These are phyloP conservation scores for Lagocephalus sceleratus DNA, from an alignment of 2,797 vertebrate species.

Conservation along the genomic window DNA sequence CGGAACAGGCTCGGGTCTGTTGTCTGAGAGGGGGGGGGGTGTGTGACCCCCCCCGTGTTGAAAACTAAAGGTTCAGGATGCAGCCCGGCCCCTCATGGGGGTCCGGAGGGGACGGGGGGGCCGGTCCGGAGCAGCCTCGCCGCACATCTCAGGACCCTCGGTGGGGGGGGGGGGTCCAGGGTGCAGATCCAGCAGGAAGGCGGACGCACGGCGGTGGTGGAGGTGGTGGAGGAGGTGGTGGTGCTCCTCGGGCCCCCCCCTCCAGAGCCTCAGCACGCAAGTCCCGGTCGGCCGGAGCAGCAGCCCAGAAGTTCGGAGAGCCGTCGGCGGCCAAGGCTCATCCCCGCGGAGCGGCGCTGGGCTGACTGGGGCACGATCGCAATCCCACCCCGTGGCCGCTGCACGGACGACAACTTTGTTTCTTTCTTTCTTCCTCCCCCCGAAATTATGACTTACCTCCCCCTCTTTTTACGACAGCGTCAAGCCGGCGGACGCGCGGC, in stretches of 20 bases:
- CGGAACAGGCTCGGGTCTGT: not conserved
- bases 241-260: constrained; percentile 38
- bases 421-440: constrained; percentile 80
- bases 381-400: constrained; percentile 58
- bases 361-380: constrained; percentile 47
- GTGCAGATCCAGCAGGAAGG: constrained; percentile 5
- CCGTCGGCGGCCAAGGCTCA: constrained; percentile 3
- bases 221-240: constrained; percentile 3
- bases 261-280: constrained; percentile 37
- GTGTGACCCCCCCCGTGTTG: constrained; percentile 7
- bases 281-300: constrained; percentile 25
- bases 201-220: constrained; percentile 11
- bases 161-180: not conserved
- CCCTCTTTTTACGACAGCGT: constrained; percentile 45
- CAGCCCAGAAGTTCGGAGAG: constrained; percentile 51
- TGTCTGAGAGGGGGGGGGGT: not conserved
- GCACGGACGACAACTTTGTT: constrained; percentile 72
- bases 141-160: no score
- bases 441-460: constrained; percentile 75
- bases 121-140: no score
- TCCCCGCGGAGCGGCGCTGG: constrained; percentile 33
- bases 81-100: no score
- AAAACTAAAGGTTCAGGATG: no score
- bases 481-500: not conserved
- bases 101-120: no score